Percentiles rank a stretch among this genome's conserved stretches.
These are phyloP conservation scores for Sciurus vulgaris DNA, from an alignment of 2,797 vertebrate species.

Conservation along the genomic window DNA sequence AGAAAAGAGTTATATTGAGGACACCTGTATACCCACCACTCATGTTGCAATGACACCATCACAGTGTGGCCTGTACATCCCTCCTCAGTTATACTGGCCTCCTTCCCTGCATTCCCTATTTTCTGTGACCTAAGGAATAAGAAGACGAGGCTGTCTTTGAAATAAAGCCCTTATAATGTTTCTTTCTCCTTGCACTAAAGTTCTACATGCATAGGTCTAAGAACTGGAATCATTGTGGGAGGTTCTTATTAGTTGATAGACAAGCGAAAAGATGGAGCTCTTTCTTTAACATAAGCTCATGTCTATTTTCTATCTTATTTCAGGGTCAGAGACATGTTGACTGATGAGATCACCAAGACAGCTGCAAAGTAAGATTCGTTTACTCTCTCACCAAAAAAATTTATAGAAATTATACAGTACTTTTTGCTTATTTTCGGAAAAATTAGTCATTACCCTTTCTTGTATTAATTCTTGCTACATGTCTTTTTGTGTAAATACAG, in stretches of 20 bases:
- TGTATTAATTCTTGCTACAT: background rate
- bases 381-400: slow-evolving; percentile 19
- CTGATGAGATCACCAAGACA: slow-evolving; percentile 92
- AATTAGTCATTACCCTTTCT: background rate
- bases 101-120: background rate
- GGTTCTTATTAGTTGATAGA: slow-evolving; percentile 68
- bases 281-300: slow-evolving; percentile 21
- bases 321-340: slow-evolving; percentile 96
- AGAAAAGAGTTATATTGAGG: background rate
- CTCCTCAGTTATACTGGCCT: background rate
- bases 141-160: background rate
- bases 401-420: slow-evolving; percentile 1
- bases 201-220: background rate
- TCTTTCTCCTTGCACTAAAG: background rate
- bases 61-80: accelerated
- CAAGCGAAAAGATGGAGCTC: slow-evolving; percentile 61
- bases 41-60: background rate
- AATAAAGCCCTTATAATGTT: background rate
- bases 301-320: slow-evolving; percentile 66
- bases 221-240: slow-evolving; percentile 11
- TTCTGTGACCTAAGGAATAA: background rate
- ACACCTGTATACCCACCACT: background rate
- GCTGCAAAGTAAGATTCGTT: slow-evolving; percentile 92
- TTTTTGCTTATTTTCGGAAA: background rate
- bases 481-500: slow-evolving; percentile 47